Percentiles rank a stretch among this genome's conserved stretches.
Conservation (phyloP, 2,888 invertebrate genomes). For the Hirtodrosophila confusa region DNA sequence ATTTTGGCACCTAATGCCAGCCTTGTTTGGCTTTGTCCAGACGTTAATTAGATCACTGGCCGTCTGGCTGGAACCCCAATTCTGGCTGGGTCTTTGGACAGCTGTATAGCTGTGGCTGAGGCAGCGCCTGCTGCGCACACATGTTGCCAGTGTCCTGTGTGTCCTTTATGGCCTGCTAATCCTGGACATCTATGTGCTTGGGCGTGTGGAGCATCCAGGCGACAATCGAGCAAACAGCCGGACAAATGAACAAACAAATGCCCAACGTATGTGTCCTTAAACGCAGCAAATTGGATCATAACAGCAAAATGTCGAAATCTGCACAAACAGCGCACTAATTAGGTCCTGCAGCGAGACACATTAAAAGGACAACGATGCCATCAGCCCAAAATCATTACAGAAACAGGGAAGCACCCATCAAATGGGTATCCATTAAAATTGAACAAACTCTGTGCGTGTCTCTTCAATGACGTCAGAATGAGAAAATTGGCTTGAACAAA, state of each 20-base stretch:
- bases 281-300: conserved; percentile 75
- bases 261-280: conserved; percentile 69
- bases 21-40: conserved; percentile 38
- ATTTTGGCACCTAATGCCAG: conserved; percentile 8
- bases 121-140: conserved; percentile 68
- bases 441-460: conserved; percentile 37
- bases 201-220: conserved; percentile 53
- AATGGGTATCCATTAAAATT: conserved; percentile 52
- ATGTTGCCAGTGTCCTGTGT: conserved; percentile 35
- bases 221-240: conserved; percentile 72
- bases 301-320: conserved; percentile 77
- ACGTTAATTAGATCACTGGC: conserved; percentile 60
- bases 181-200: conserved; percentile 61
- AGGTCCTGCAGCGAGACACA: conserved; percentile 72
- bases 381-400: conserved; percentile 15
- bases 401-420: conserved; percentile 36
- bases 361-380: conserved; percentile 45
- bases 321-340: conserved; percentile 80
- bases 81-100: conserved; percentile 34
- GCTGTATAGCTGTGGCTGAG: conserved; percentile 44
- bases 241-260: conserved; percentile 79
- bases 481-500: background rate
- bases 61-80: background rate
- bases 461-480: conserved; percentile 55
- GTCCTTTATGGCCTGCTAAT: conserved; percentile 69